Conservation (phyloP, 2,888 invertebrate species). For the Andrena fulva region DNA sequence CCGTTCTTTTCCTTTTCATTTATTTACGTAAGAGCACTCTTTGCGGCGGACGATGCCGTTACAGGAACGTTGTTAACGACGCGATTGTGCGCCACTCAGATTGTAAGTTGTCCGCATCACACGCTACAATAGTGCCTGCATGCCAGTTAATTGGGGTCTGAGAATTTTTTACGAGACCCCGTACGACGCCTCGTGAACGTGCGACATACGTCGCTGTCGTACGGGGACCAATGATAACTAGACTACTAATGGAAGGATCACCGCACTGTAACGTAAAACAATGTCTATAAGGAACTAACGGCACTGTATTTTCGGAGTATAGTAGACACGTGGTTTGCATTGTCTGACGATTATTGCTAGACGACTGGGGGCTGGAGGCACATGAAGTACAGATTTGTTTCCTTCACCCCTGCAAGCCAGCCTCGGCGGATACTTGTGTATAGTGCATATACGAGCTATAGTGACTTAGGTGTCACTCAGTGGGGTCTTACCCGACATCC, state of each 20-base stretch:
- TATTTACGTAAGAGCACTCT: slow-evolving; percentile 40
- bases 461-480: no score
- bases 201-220: slow-evolving; percentile 1
- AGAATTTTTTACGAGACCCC: slow-evolving; percentile 41
- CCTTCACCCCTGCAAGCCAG: neutral
- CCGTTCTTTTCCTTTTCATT: slow-evolving; percentile 38
- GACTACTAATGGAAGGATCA: slow-evolving; percentile 42
- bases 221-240: slow-evolving; percentile 2
- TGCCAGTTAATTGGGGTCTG: slow-evolving; percentile 57
- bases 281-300: slow-evolving; percentile 63
- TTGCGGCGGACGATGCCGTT: slow-evolving; percentile 36
- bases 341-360: neutral
- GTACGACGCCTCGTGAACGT: slow-evolving; percentile 16
- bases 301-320: slow-evolving; percentile 56
- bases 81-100: slow-evolving; percentile 42
- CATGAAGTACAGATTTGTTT: neutral
- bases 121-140: slow-evolving; percentile 64
- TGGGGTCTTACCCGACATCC: no score
- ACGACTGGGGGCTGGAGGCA: neutral
- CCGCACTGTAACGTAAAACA: slow-evolving; percentile 39
- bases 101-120: slow-evolving; percentile 55
- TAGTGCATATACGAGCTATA: no score
- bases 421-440: neutral
- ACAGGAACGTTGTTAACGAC: slow-evolving; percentile 30
- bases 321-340: neutral